Evolutionary conservation across 2,888 invertebrate genomes (phyloP).

Genomic region (Andrena haemorrhoa): DNA sequence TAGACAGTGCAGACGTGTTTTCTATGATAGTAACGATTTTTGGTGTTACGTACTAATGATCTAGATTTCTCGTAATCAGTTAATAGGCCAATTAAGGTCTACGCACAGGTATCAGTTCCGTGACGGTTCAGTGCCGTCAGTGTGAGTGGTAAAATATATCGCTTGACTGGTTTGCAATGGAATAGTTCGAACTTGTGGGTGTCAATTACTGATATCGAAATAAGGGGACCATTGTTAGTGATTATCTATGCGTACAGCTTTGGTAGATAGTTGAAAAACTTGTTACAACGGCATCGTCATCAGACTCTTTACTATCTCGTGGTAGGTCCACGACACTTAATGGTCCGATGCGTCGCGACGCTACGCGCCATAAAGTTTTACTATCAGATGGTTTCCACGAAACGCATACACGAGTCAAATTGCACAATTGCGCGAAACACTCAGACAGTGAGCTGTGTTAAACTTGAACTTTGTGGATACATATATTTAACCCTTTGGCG

Average conservation of each 20-base stretch:
- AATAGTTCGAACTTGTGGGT: too few species aligned
- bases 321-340: conserved; percentile 58
- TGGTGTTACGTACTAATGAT: too few species aligned
- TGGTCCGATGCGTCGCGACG: conserved; percentile 77
- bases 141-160: too few species aligned
- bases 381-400: conserved; percentile 73
- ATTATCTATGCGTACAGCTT: neutral
- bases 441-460: conserved; percentile 14
- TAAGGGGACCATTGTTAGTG: neutral
- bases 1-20: too few species aligned
- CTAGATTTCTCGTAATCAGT: too few species aligned
- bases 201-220: too few species aligned
- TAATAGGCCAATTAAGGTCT: too few species aligned
- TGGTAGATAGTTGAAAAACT: neutral
- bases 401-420: conserved; percentile 65
- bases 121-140: too few species aligned
- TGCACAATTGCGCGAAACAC: conserved; percentile 42
- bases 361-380: conserved; percentile 76
- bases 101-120: too few species aligned
- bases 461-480: conserved; percentile 31
- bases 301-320: conserved; percentile 30
- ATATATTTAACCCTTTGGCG: conserved; percentile 1
- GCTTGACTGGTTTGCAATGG: too few species aligned
- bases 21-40: too few species aligned
- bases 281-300: conserved; percentile 29